phyloP scores from a whole-genome alignment of 1,140 invertebrate genomes.

The Habropoda laboriosa region DNA sequence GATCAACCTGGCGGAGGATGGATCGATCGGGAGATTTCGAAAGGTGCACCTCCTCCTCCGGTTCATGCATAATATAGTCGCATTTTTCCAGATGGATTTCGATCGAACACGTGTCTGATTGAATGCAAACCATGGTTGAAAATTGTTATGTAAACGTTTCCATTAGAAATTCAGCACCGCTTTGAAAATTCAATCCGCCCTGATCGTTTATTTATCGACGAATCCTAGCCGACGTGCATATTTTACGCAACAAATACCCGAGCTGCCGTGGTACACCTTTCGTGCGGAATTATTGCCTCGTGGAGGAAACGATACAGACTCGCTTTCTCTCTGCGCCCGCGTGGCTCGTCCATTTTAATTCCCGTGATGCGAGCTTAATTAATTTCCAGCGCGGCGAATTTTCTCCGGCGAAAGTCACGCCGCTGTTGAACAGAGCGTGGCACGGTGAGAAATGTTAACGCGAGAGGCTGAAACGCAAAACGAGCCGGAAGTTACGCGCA shows the following conservation, averaged over 20 bases:
- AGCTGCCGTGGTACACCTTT: not conserved
- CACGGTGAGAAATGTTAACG: not conserved
- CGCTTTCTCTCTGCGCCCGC: no score
- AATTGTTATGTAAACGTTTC: not conserved
- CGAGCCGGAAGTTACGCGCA: not conserved
- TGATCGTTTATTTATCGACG: conserved; percentile 1
- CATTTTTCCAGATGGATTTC: not conserved
- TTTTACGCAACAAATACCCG: not conserved
- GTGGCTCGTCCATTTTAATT: not conserved
- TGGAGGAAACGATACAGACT: no score
- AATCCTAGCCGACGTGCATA: not conserved
- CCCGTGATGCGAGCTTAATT: not conserved
- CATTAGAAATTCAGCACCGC: not conserved
- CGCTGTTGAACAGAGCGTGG: not conserved
- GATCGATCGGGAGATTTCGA: not conserved
- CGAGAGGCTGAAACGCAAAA: not conserved
- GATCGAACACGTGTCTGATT: not conserved
- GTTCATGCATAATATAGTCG: not conserved
- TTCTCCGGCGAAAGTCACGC: not conserved
- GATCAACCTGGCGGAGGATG: not conserved
- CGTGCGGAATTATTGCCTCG: not conserved
- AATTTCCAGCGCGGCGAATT: not conserved
- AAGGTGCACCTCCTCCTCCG: not conserved
- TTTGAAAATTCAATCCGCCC: conserved; percentile 16
- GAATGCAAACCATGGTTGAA: not conserved